These are phyloP conservation scores for Timema cristinae DNA, from an alignment of 2,888 invertebrate genomes.

Conservation along the genomic window DNA sequence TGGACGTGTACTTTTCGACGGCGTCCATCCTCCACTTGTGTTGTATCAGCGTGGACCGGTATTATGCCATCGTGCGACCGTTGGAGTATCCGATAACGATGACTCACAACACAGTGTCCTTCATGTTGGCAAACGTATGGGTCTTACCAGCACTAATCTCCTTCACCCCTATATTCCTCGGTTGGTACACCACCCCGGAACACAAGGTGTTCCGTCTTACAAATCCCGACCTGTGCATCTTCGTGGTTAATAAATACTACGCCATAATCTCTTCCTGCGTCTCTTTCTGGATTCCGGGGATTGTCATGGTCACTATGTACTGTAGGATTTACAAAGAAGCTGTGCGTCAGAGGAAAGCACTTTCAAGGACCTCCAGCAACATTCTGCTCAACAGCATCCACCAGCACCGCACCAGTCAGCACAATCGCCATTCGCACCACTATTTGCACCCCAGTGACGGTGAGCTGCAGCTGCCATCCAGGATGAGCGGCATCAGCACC, in stretches of 20 bases:
- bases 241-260: constrained; percentile 82
- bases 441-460: constrained; percentile 59
- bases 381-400: constrained; percentile 81
- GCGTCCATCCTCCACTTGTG: constrained; percentile 91
- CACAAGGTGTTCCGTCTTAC: constrained; percentile 58
- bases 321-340: constrained; percentile 81
- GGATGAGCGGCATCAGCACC: constrained; percentile 53
- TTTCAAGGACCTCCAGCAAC: constrained; percentile 81
- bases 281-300: constrained; percentile 89
- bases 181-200: constrained; percentile 87
- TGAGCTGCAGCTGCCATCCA: constrained; percentile 48
- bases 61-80: constrained; percentile 91
- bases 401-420: constrained; percentile 67
- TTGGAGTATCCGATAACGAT: constrained; percentile 90
- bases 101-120: constrained; percentile 75
- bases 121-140: constrained; percentile 89
- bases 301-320: constrained; percentile 91
- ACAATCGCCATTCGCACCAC: constrained; percentile 59
- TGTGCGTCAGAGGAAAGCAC: constrained; percentile 73
- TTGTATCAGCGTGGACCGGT: constrained; percentile 73
- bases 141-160: constrained; percentile 87
- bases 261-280: constrained; percentile 85
- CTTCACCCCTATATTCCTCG: constrained; percentile 91
- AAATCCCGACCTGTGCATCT: constrained; percentile 74
- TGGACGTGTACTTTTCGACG: constrained; percentile 90